These are phyloP conservation scores for Lagodon rhomboides DNA, from an alignment of 2,797 vertebrate genomes.

Conservation along the genomic window DNA sequence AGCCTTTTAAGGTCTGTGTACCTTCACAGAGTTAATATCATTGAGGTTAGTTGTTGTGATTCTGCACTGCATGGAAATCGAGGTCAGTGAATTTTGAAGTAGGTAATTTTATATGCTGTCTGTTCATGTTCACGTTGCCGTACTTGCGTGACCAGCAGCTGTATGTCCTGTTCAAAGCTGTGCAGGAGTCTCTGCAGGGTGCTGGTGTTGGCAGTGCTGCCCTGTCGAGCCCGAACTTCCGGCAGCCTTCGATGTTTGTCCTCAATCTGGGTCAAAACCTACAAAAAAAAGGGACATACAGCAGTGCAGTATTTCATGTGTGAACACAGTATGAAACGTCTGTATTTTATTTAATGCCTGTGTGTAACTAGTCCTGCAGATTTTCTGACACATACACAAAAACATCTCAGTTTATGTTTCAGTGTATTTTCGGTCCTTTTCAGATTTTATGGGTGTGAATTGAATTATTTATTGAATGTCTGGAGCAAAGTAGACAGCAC, in stretches of 20 bases:
- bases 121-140: constrained; percentile 4
- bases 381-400: too few species aligned
- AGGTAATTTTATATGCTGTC: neutral
- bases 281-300: constrained; percentile 4
- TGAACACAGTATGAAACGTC: neutral
- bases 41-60: neutral
- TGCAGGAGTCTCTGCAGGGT: constrained; percentile 91
- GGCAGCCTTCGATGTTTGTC: constrained; percentile 93
- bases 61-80: neutral
- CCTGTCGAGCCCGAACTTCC: constrained; percentile 87
- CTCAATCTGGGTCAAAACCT: constrained; percentile 91
- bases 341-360: neutral
- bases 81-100: neutral
- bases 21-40: neutral
- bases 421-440: too few species aligned
- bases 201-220: constrained; percentile 87
- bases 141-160: constrained; percentile 93
- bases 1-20: too few species aligned
- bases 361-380: neutral
- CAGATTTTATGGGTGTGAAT: too few species aligned
- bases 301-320: neutral
- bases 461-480: too few species aligned
- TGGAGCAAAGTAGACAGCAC: too few species aligned
- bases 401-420: too few species aligned
- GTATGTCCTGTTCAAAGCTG: constrained; percentile 94